Evolutionary conservation across 1,140 invertebrate genomes (phyloP).

Genomic region (Ips nitidus): DNA sequence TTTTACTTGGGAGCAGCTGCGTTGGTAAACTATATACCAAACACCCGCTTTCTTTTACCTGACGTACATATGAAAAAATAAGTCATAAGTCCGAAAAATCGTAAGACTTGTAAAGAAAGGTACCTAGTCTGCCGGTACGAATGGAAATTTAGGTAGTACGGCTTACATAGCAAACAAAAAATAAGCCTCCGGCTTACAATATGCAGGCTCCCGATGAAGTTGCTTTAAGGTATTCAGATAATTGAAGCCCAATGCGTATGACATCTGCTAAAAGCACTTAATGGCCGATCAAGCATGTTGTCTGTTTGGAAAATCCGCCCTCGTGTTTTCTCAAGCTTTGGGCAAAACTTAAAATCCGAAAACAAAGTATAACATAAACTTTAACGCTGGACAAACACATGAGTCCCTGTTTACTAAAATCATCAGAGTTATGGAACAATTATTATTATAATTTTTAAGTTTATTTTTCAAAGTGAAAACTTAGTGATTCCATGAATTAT

Average conservation of each 20-base stretch:
- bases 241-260: conserved; percentile 12
- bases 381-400: too few species aligned
- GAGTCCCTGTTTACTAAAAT: too few species aligned
- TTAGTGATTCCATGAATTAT: too few species aligned
- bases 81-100: conserved; percentile 16
- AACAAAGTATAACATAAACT: too few species aligned
- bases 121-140: neutral
- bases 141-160: neutral
- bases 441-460: too few species aligned
- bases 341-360: too few species aligned
- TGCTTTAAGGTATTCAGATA: conserved; percentile 10
- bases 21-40: conserved; percentile 1
- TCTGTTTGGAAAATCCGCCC: too few species aligned
- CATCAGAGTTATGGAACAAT: too few species aligned
- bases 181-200: neutral
- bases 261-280: conserved; percentile 18
- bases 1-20: conserved; percentile 10
- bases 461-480: too few species aligned
- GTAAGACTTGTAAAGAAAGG: conserved; percentile 13
- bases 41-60: conserved; percentile 18
- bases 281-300: conserved; percentile 8
- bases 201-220: neutral
- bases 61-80: conserved; percentile 9
- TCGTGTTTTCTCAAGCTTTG: too few species aligned
- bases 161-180: neutral